Evolutionary conservation across 2,797 vertebrate genomes (phyloP).

Genomic region (Onychomys arenicola): DNA sequence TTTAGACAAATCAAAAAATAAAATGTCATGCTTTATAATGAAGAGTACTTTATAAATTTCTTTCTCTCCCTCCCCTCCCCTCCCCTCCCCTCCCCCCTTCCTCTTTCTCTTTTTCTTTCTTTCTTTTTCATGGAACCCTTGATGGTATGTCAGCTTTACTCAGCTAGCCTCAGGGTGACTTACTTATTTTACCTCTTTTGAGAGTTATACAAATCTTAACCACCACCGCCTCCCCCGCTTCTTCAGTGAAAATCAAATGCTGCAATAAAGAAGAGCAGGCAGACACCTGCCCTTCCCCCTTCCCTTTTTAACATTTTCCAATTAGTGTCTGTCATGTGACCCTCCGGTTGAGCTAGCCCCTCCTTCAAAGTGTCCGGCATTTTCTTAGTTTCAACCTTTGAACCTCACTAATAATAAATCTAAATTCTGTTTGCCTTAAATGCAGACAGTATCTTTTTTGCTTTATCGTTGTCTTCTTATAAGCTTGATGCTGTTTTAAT

Average conservation of each 20-base stretch:
- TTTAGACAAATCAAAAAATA: constrained; percentile 72
- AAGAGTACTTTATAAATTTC: constrained; percentile 55
- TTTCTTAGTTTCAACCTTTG: constrained; percentile 78
- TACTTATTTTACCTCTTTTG: constrained; percentile 49
- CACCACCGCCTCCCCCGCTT: background rate
- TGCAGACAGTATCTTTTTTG: constrained; percentile 61
- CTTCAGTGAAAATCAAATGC: constrained; percentile 40
- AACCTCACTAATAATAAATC: constrained; percentile 79
- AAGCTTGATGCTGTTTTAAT: background rate
- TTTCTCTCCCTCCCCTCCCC: background rate
- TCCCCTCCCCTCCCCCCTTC: background rate
- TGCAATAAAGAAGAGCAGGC: background rate
- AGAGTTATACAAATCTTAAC: constrained; percentile 63
- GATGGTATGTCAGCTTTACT: background rate
- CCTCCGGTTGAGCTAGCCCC: constrained; percentile 45
- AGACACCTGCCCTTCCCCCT: background rate
- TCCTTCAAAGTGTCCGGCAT: constrained; percentile 71
- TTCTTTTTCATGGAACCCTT: background rate
- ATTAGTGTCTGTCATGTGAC: constrained; percentile 72
- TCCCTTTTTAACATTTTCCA: constrained; percentile 61
- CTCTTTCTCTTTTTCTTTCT: too few relatives aligned
- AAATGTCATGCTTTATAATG: background rate
- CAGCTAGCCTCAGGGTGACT: background rate
- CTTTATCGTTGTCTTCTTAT: constrained; percentile 40
- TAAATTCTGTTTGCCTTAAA: constrained; percentile 50